phyloP scores from a whole-genome alignment of 1,140 invertebrate genomes.

The Caerostris extrusa region DNA sequence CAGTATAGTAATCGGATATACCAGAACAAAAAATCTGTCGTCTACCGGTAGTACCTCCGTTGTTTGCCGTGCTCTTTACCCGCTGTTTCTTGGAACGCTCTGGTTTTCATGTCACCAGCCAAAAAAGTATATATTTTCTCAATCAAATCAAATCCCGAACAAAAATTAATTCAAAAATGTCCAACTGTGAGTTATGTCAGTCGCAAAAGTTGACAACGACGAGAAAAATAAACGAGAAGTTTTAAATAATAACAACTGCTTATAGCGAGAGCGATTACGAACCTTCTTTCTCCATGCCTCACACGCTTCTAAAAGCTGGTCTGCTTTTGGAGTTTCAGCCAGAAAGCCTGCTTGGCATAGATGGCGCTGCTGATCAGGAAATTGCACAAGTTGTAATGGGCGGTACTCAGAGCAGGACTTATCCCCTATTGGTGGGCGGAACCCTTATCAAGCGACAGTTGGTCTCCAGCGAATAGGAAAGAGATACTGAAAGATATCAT shows the following conservation, averaged over 20 bases:
- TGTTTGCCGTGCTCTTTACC: no score
- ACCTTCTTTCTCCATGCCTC: not conserved
- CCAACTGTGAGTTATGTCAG: not conserved
- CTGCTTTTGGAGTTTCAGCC: not conserved
- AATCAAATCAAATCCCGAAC: no score
- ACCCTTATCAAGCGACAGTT: constrained; percentile 75
- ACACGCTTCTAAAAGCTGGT: constrained; percentile 30
- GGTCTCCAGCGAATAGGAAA: constrained; percentile 34
- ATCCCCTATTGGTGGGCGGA: constrained; percentile 65
- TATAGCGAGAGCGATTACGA: not conserved
- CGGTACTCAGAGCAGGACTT: constrained; percentile 24
- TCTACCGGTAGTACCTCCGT: no score
- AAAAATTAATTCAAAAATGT: no score
- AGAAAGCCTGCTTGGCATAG: not conserved
- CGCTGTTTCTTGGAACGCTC: no score
- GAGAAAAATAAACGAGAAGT: not conserved
- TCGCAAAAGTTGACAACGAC: not conserved
- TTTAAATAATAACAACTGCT: not conserved
- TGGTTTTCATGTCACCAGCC: no score
- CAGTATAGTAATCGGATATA: no score
- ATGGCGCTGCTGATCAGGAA: constrained; percentile 56
- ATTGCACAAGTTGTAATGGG: not conserved
- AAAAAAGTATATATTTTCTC: no score
- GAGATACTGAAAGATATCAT: not conserved
- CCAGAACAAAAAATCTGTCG: no score